phyloP scores from a whole-genome alignment of 1,140 invertebrate genomes.

The Drusus annulatus region DNA sequence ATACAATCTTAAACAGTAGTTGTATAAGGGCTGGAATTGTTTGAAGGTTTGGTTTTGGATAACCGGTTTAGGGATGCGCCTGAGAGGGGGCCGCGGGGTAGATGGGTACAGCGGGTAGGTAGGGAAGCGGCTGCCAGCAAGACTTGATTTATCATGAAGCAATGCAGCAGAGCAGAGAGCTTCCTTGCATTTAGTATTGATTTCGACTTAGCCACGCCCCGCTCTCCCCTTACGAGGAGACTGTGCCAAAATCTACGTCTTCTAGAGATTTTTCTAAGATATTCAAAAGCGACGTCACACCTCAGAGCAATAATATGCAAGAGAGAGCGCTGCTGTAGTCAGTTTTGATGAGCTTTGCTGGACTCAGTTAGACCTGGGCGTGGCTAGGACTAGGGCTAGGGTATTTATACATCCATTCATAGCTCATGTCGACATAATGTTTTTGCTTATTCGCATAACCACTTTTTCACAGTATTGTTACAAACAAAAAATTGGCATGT shows the following conservation, averaged over 20 bases:
- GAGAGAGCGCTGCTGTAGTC: too few relatives aligned
- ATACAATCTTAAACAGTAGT: not conserved
- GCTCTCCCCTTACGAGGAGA: conserved; percentile 59
- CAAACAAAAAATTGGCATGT: too few relatives aligned
- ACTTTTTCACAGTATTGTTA: too few relatives aligned
- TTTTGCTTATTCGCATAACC: too few relatives aligned
- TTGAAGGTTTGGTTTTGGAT: not conserved
- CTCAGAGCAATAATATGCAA: too few relatives aligned
- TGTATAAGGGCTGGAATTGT: conserved; percentile 30
- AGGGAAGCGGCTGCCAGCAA: conserved; percentile 62
- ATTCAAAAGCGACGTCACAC: not conserved
- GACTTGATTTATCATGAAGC: conserved; percentile 72
- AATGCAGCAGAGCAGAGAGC: conserved; percentile 67
- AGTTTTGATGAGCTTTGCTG: too few relatives aligned
- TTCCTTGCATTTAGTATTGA: conserved; percentile 73
- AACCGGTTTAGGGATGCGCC: conserved; percentile 42
- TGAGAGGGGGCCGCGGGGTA: conserved; percentile 39
- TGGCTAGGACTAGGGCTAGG: too few relatives aligned
- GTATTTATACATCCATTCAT: too few relatives aligned
- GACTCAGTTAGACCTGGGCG: too few relatives aligned
- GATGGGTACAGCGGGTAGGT: conserved; percentile 51
- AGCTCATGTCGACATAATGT: too few relatives aligned
- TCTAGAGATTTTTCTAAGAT: conserved; percentile 17
- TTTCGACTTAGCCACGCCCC: conserved; percentile 68
- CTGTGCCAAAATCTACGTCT: conserved; percentile 47